A percentile compares a stretch with the other conserved stretches of the same genome.
Evolutionary conservation across 2,888 invertebrate genomes (phyloP).

Genomic region (Euzophera pinguis): DNA sequence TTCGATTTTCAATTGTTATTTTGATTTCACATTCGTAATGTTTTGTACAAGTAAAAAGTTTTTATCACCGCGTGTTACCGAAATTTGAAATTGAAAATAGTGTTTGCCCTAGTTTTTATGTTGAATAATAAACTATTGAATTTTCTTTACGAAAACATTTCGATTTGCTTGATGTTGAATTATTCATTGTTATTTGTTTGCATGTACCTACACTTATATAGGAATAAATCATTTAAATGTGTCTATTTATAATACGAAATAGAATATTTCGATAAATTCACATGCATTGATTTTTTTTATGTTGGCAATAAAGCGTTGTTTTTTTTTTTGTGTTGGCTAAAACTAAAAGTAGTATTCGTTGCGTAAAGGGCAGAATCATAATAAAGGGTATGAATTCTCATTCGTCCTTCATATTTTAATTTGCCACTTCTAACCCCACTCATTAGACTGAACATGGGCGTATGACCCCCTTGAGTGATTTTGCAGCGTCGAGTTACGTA

Average conservation of each 20-base stretch:
- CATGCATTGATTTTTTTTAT: too few species aligned
- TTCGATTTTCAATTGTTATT: neutral
- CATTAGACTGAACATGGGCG: constrained; percentile 24
- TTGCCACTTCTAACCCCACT: constrained; percentile 23
- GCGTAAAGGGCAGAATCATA: too few species aligned
- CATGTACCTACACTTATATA: neutral
- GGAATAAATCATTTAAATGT: neutral
- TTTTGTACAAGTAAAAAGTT: neutral
- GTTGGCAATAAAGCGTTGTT: too few species aligned
- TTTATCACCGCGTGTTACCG: too few species aligned
- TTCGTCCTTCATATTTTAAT: constrained; percentile 19
- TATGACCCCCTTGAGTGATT: constrained; percentile 11
- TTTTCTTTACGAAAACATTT: constrained; percentile 19
- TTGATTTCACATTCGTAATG: neutral
- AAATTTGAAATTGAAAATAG: constrained; percentile 23
- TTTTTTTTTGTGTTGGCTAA: too few species aligned
- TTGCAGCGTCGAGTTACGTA: neutral
- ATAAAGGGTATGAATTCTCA: neutral
- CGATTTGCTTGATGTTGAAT: neutral
- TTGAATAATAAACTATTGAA: constrained; percentile 23
- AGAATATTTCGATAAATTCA: too few species aligned
- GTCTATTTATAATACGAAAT: neutral
- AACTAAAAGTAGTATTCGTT: too few species aligned
- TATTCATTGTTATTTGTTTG: constrained; percentile 9
- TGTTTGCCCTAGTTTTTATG: constrained; percentile 24